Evolutionary conservation across 2,888 invertebrate species (phyloP).

Genomic region (Lasioglossum oenotherae): DNA sequence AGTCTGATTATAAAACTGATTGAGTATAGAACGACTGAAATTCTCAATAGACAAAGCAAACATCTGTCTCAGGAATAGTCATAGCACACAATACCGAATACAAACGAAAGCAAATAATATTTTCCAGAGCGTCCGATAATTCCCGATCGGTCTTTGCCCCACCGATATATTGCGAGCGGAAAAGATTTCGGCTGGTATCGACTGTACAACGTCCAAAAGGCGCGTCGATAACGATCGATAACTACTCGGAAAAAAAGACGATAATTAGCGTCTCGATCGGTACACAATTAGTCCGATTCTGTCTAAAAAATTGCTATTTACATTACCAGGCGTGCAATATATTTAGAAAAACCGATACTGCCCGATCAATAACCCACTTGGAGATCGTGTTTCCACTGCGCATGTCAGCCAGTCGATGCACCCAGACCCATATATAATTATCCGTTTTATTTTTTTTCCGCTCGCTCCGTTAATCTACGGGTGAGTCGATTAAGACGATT

Average conservation of each 20-base stretch:
- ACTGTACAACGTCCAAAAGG: not conserved
- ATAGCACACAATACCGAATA: no score
- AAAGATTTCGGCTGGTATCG: not conserved
- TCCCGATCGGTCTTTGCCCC: not conserved
- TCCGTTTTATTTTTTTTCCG: constrained; percentile 1
- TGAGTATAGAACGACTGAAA: no score
- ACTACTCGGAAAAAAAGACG: not conserved
- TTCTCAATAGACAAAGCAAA: no score
- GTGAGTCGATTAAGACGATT: not conserved
- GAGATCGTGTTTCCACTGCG: constrained; percentile 65
- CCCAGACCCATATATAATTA: constrained; percentile 32
- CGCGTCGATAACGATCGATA: not conserved
- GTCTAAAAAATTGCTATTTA: constrained; percentile 37
- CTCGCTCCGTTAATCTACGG: not conserved
- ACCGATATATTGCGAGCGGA: not conserved
- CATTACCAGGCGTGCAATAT: constrained; percentile 28
- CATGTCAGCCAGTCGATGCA: constrained; percentile 60
- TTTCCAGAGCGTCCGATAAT: not conserved
- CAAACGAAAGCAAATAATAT: not conserved
- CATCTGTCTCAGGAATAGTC: no score
- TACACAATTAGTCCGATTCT: not conserved
- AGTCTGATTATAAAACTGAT: no score
- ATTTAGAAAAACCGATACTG: constrained; percentile 61
- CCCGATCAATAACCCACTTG: constrained; percentile 71
- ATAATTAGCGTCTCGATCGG: not conserved